Conservation (phyloP, 2,797 vertebrate species). For the Phalanger gymnotis region DNA sequence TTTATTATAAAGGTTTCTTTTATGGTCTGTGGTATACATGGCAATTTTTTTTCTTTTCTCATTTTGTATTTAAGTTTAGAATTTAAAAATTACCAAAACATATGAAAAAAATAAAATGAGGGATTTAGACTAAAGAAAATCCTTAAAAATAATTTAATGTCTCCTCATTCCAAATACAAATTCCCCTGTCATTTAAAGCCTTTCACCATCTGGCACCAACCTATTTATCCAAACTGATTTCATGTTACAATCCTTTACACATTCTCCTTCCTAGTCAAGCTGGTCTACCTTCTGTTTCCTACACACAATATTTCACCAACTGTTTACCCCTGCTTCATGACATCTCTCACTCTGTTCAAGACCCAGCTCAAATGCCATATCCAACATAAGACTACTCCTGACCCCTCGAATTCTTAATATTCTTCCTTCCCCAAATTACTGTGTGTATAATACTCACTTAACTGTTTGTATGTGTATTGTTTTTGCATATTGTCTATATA, state of each 20-base stretch:
- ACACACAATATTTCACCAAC: neutral
- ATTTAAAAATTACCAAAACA: too few species aligned
- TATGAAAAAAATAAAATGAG: too few species aligned
- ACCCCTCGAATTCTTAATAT: neutral
- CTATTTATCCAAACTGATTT: neutral
- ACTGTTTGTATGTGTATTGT: neutral
- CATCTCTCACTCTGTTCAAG: neutral
- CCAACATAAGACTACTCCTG: neutral
- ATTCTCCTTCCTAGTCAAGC: neutral
- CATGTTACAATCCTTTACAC: neutral
- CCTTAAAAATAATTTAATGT: neutral
- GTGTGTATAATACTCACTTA: too few species aligned
- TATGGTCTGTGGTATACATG: too few species aligned
- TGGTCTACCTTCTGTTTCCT: neutral
- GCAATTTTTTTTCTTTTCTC: too few species aligned
- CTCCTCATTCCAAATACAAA: neutral
- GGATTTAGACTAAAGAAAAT: too few species aligned
- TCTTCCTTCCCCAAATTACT: neutral
- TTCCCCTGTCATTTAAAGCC: neutral
- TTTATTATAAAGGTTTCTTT: too few species aligned
- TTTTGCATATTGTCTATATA: too few species aligned
- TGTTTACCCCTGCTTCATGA: neutral
- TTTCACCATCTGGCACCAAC: neutral
- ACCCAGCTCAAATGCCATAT: neutral
- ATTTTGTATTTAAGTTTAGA: too few species aligned